These are phyloP conservation scores for Lucinisca nassula DNA, from an alignment of 2,888 invertebrate species.

Conservation along the genomic window DNA sequence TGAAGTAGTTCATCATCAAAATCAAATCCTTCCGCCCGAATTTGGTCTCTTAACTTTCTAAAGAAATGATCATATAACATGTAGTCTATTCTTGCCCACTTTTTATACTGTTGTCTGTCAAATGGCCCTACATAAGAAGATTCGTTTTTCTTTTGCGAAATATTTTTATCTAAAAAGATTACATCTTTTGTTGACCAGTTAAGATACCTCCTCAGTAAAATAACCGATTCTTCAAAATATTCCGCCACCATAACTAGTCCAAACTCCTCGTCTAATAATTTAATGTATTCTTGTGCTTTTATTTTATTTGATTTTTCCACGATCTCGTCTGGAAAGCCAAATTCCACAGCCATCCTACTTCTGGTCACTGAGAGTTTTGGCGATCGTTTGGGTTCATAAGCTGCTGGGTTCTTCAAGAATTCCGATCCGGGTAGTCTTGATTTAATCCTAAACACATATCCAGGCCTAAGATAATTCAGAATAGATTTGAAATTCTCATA, in stretches of 20 bases:
- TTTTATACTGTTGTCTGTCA: conserved; percentile 64
- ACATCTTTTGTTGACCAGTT: conserved; percentile 70
- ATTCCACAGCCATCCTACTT: conserved; percentile 67
- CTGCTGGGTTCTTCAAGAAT: conserved; percentile 60
- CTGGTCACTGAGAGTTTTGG: conserved; percentile 57
- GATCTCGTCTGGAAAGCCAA: conserved; percentile 62
- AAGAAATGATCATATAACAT: conserved; percentile 68
- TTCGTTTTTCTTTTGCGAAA: conserved; percentile 51
- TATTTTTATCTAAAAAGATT: conserved; percentile 65
- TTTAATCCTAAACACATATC: conserved; percentile 57
- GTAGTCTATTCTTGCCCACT: conserved; percentile 66
- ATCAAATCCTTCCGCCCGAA: conserved; percentile 61
- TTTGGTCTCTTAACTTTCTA: conserved; percentile 54
- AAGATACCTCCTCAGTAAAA: conserved; percentile 62
- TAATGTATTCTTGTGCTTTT: conserved; percentile 47
- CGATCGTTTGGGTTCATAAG: conserved; percentile 60
- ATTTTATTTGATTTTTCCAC: conserved; percentile 35
- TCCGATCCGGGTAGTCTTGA: conserved; percentile 42
- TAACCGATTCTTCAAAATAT: conserved; percentile 69
- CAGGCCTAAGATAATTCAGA: conserved; percentile 59
- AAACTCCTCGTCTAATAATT: conserved; percentile 56
- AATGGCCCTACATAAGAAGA: conserved; percentile 58
- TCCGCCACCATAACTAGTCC: conserved; percentile 68
- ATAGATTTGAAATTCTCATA: conserved; percentile 71
- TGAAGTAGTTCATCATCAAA: conserved; percentile 69